Evolutionary conservation across 2,113 vertebrate species (phyloP).

Genomic region (Datnioides undecimradiatus): DNA sequence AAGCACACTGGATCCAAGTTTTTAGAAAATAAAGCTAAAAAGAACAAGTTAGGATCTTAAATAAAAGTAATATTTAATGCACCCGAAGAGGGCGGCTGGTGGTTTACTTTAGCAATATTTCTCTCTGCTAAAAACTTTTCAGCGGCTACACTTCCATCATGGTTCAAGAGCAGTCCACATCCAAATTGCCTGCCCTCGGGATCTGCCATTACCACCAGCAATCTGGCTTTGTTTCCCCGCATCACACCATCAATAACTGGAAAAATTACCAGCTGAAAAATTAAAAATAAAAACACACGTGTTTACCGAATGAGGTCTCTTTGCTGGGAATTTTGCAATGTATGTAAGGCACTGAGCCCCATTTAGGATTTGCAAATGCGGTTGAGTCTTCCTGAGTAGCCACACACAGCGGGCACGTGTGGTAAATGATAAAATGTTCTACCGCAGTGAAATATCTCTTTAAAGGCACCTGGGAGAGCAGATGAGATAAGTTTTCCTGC

Average conservation of each 20-base stretch:
- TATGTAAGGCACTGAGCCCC: constrained; percentile 9
- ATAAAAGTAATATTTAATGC: neutral
- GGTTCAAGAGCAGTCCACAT: constrained; percentile 42
- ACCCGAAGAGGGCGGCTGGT: neutral
- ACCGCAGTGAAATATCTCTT: constrained; percentile 46
- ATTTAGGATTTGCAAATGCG: neutral
- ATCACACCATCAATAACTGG: constrained; percentile 21
- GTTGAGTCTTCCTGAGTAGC: neutral
- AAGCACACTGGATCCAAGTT: constrained; percentile 8
- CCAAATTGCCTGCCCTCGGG: constrained; percentile 25
- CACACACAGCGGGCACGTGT: neutral
- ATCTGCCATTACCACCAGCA: constrained; percentile 13
- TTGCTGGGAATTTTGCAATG: neutral
- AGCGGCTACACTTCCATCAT: neutral
- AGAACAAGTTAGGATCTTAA: neutral
- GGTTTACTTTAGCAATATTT: constrained; percentile 12
- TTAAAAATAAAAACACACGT: neutral
- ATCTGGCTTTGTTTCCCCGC: neutral
- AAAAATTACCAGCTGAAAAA: constrained; percentile 21
- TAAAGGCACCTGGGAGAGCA: constrained; percentile 49
- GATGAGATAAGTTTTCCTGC: constrained; percentile 50
- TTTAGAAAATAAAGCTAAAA: constrained; percentile 1
- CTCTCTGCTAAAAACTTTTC: constrained; percentile 24
- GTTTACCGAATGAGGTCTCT: neutral
- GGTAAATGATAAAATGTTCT: constrained; percentile 28